Base-by-base conservation (phyloP, 2,797 vertebrate species). In the Gadopsis marmoratus region DNA sequence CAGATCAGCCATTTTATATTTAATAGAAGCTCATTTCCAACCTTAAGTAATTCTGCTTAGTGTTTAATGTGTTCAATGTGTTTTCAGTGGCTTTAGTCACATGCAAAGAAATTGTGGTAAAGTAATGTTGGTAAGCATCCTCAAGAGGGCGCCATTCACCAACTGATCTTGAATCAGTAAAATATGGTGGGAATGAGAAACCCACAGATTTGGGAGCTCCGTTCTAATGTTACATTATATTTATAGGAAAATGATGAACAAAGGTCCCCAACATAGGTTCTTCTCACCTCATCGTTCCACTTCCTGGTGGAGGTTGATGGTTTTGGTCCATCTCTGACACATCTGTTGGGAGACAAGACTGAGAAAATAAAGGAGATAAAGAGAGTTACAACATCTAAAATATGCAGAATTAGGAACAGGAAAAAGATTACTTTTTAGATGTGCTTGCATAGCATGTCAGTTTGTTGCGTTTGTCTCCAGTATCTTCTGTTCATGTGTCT, bases 71-170 rank as follows among this genome's bases (percentile, higher is more conserved):
- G 26, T 26, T 26, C 26, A 26, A 26, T 26, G 26, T 26, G 26
- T 26, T 26, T 26, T 26, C 26, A 26, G 26, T 26, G 26, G 13
- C 23, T 64, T 33, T 4, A 33, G n/a, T 31, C 7, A 19, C n/a
- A 19, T n/a, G 0, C 3, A 8, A 23, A 21, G 2, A 0, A n/a
- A 17, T 33, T 0, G 1, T 66, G 19, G 6, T 1, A 10, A 23
- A 71, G 86, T 61, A 70, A 71, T 82, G 23, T 14, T 29, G 1
- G 0, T 2, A 2, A 29, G 0, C 2, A 9, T 50, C 80, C 81
- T 33, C 48, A 31, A 85, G 91, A 81, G 76, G 90, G 88, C 43
- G 50, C 59, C 71, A 51, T 48, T 29, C 4, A 60, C 70, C 78
- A 67, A 37, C 43, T 69, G 3, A 47, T 5, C 11, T 29, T 29